These are phyloP conservation scores for Pteruthius melanotis DNA, from an alignment of 2,113 vertebrate genomes.

Conservation along the genomic window DNA sequence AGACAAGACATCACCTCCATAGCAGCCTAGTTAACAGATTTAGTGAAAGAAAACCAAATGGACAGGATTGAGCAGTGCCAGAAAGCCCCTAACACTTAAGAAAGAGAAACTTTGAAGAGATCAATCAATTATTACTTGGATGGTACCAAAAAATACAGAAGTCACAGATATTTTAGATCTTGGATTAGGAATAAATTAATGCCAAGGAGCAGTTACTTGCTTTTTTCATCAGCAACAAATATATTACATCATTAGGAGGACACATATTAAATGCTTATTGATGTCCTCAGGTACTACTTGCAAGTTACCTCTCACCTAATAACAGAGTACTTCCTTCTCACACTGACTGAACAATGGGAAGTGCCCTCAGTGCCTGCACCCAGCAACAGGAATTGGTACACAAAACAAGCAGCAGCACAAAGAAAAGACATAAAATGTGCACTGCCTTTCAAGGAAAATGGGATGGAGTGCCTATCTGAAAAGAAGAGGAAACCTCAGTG, in stretches of 20 bases:
- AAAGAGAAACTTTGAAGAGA: not conserved
- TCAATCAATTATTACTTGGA: not conserved
- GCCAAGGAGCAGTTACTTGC: not conserved
- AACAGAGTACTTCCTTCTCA: not conserved
- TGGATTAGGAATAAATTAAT: not conserved
- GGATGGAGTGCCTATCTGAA: not conserved
- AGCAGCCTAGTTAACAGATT: not conserved
- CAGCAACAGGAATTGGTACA: not conserved
- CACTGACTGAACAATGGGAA: not conserved
- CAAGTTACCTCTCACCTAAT: not conserved
- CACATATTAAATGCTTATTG: not conserved
- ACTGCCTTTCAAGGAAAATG: not conserved
- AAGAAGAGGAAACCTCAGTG: not conserved
- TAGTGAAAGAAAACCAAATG: not conserved
- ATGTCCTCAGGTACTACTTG: not conserved
- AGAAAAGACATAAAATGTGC: not conserved
- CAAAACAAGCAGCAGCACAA: not conserved
- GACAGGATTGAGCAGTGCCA: not conserved
- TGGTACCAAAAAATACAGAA: not conserved
- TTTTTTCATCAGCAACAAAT: not conserved
- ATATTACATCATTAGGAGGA: not conserved
- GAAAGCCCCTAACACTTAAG: not conserved
- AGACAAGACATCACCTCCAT: not conserved
- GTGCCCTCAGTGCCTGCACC: not conserved
- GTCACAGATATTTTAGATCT: not conserved